phyloP scores from a whole-genome alignment of 2,888 invertebrate species.

The Diabrotica balteata region DNA sequence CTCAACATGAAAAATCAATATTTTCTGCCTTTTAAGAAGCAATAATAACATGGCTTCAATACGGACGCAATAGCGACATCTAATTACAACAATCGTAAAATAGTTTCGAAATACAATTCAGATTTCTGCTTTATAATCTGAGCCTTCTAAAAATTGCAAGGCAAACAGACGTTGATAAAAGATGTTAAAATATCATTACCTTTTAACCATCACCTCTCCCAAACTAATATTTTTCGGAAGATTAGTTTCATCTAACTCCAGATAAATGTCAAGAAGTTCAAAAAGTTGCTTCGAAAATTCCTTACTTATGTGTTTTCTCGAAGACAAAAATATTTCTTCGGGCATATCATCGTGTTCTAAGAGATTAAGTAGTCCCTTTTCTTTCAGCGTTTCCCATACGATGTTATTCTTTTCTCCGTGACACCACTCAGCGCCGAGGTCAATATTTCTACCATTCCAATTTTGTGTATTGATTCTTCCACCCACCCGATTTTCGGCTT shows the following conservation, averaged over 20 bases:
- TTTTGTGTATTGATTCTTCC: slow-evolving; percentile 51
- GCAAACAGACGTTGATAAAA: too few species aligned
- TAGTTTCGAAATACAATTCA: too few species aligned
- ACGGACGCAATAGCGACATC: too few species aligned
- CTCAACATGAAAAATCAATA: too few species aligned
- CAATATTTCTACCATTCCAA: slow-evolving; percentile 43
- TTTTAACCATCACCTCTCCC: neutral
- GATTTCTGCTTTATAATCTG: too few species aligned
- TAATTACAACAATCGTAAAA: too few species aligned
- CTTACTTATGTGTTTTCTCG: slow-evolving; percentile 23
- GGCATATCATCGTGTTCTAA: slow-evolving; percentile 37
- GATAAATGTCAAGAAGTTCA: neutral
- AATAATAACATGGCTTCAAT: too few species aligned
- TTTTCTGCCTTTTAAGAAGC: too few species aligned
- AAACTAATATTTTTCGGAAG: neutral
- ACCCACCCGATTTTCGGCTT: slow-evolving; percentile 55
- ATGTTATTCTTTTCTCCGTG: slow-evolving; percentile 55
- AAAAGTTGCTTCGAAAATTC: slow-evolving; percentile 15
- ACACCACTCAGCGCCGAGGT: slow-evolving; percentile 57
- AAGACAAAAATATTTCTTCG: slow-evolving; percentile 31
- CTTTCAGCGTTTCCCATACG: slow-evolving; percentile 52
- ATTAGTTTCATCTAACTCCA: neutral
- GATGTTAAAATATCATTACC: slow-evolving; percentile 16
- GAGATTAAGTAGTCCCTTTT: slow-evolving; percentile 47
- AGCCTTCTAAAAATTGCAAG: too few species aligned